Conservation (phyloP, 2,113 vertebrate species). For the Brienomyrus brachyistius region DNA sequence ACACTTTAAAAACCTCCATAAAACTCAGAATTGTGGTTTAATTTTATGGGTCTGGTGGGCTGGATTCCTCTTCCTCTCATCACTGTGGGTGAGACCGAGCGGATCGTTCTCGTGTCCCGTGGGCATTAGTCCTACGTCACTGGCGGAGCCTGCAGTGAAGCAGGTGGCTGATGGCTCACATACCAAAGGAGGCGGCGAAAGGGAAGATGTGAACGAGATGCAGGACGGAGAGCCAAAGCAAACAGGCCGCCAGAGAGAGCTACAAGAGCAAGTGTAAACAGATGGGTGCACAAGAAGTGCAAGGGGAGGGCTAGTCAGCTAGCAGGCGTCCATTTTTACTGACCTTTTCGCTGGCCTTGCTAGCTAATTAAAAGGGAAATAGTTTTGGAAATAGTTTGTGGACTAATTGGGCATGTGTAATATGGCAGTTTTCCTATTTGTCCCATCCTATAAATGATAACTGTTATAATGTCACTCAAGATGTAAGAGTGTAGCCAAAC, state of each 20-base stretch:
- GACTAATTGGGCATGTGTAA: neutral
- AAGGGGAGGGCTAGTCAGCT: neutral
- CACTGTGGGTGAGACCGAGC: neutral
- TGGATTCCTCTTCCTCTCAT: neutral
- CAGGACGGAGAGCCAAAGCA: neutral
- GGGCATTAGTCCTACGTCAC: neutral
- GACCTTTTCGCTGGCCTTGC: neutral
- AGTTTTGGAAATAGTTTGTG: neutral
- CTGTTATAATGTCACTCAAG: neutral
- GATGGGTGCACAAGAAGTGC: neutral
- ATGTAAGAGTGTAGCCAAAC: neutral
- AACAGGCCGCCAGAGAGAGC: neutral
- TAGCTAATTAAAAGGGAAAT: neutral
- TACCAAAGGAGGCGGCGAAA: neutral
- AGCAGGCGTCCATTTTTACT: neutral
- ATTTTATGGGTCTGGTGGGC: neutral
- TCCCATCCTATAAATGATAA: neutral
- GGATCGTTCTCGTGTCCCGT: neutral
- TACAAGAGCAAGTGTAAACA: neutral
- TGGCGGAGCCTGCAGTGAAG: neutral
- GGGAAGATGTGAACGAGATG: neutral
- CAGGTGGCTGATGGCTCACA: neutral
- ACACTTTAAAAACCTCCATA: neutral
- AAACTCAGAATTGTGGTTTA: neutral
- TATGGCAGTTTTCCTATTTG: neutral